Evolutionary conservation across 1,140 invertebrate genomes (phyloP), one percentile per base, ranked within the genome.

Genomic region (Drosophila saltans): DNA sequence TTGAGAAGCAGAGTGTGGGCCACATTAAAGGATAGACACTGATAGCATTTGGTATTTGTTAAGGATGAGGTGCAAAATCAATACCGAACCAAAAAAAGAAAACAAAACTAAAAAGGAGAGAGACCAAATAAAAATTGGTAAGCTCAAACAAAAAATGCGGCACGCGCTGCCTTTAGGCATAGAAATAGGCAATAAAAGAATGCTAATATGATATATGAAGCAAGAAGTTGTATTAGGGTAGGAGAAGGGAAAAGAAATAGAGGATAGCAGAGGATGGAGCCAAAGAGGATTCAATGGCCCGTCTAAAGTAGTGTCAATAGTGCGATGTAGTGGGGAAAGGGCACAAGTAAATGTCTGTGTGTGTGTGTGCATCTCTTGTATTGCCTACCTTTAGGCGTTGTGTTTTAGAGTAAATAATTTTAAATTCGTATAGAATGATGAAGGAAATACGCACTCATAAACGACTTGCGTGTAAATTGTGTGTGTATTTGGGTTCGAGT

Each of bases 1-100:
- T 40, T 43, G 68, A 36, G 62, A 39, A 69, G 62, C 40, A 40
- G 63, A 60, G 62, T 59, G 21, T 41, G 65, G 60, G 43, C 52
- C 24, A 52, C 45, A 52, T 52, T 52, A 80, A 73, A 80, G 65
- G 76, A 88, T 86, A 78, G 70, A 81, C 39, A 84, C 66, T 36
- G 52, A 68, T 39, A 67, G 59, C 48, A 61, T 43, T 59, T 24
- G 48, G n/a, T 7, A 65, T 39, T 7, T 41, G 57, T 24, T 59
- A 40, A 59, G 57, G 57, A 59, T 16, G 70, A 85, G 78, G 74
- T 88, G 79, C 74, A 86, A 86, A 86, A 86, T 88, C 83, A 88
- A 88, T 88, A 89, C 68, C 48, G 57, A 63, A 72, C 41, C 62
- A 48, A 60, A 61, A 62, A 2, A 21, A 48, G 1, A 24, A 24